phyloP scores from a whole-genome alignment of 1,140 invertebrate species.

The Hyles euphorbiae region DNA sequence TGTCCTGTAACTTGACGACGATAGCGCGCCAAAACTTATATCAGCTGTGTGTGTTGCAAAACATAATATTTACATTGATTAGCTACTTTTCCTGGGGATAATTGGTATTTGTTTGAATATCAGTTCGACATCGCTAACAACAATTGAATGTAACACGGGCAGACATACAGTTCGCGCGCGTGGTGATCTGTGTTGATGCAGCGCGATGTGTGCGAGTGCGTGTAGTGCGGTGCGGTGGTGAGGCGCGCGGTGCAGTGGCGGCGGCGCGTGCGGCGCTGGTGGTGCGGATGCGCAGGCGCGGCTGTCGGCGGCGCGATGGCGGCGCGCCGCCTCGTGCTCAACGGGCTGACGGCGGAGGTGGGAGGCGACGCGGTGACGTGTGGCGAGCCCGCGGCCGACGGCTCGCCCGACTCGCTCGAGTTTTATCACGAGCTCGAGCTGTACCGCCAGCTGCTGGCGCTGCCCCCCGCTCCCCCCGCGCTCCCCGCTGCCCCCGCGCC shows the following conservation, averaged over 20 bases:
- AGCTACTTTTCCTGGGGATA: too few relatives aligned
- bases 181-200: not conserved
- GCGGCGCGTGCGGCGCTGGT: constrained; percentile 32
- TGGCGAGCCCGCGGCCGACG: constrained; percentile 5
- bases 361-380: constrained; percentile 11
- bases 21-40: too few relatives aligned
- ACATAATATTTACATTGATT: too few relatives aligned
- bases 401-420: constrained; percentile 45
- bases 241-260: not conserved
- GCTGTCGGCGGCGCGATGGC: constrained; percentile 35
- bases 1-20: too few relatives aligned
- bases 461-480: constrained; percentile 30
- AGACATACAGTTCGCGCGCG: not conserved
- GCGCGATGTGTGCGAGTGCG: not conserved
- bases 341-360: constrained; percentile 60
- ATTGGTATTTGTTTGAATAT: too few relatives aligned
- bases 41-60: too few relatives aligned
- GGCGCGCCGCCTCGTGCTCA: constrained; percentile 59
- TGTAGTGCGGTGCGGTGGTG: constrained; percentile 2
- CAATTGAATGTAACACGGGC: too few relatives aligned
- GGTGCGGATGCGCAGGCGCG: constrained; percentile 12
- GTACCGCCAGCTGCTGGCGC: constrained; percentile 56
- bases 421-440: constrained; percentile 67
- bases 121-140: too few relatives aligned
- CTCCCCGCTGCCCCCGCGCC: constrained; percentile 21